Evolutionary conservation across 2,797 vertebrate species (phyloP), one percentile per base, ranked within the genome.

Genomic region (Rhinella marina): DNA sequence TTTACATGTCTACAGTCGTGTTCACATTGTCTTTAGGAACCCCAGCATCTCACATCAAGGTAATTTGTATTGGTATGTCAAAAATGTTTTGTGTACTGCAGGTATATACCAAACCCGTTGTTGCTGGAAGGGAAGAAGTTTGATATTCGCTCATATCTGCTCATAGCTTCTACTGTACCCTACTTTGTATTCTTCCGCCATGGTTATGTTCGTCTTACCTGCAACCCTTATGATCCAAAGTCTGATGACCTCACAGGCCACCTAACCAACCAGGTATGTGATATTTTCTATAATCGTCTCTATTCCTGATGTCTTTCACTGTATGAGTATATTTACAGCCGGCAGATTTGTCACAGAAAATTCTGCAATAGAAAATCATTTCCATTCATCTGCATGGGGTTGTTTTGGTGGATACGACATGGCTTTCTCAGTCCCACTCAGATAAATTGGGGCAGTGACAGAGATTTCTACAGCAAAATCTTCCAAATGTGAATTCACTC

Each of bases 171-270:
- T 87, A 94, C 96, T 0, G 81, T 89, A 2, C 97, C 97, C 0
- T 96, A 94, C 77, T 91, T 97, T 94, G 91, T 97, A 29, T 97
- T 97, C 90, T 98, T 98, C n/a, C 92, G 95, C 79, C 97, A 97
- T 0, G 98, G 98, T 81, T 98, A 98, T 0, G 93, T 96, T 59
- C 94, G 95, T 11, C 91, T 98, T 88, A 97, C 96, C 84, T 97
- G 97, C 25, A 93, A 94, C 90, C 90, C 89, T 50, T 98, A 97
- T 0, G 95, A 97, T 90, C 96, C 94, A 0, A 77, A 87, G 14
- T 97, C 97, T 32, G 93, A 92, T 11, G 96, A 97, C 87, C 96
- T 98, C 82, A 94, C 96, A 0, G 90, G 94, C 72, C 98, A 97
- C 86, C 90, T 97, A 88, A 97, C 96, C 91, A 98, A 97, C 29